Evolutionary conservation across 2,113 vertebrate genomes (phyloP), one percentile per base, ranked within the genome.

Genomic region (Paraplagusia blochii): DNA sequence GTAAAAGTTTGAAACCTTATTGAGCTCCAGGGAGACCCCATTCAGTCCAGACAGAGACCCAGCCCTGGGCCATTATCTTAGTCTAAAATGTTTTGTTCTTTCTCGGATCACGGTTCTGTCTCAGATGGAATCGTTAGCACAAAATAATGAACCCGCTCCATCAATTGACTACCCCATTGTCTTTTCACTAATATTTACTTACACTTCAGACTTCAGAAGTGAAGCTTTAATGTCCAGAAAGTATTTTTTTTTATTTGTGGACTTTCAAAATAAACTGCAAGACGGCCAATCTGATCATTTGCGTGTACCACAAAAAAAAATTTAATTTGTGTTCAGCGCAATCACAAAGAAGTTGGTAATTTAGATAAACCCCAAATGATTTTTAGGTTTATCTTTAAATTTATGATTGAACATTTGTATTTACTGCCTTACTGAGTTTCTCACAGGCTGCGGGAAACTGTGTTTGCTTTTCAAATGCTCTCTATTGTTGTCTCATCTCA

Each of bases 131-230:
- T 58, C 11, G 50, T 70, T 70, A 65, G 53, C 66, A 65, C 66
- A 34, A 74, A 87, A 87, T 85, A 83, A 87, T 87, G 85, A 83
- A 87, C 82, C 65, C 57, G 65, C 53, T 29, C 48, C 57, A 55
- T 38, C 53, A 44, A 87, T 85, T 61, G 82, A 87, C 78, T 85
- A 35, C 66, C 7, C 18, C 1, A 7, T 63, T 63, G 59, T 60
- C 44, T 65, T 63, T 77, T 66, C 45, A 56, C 44, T 43, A 44
- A 68, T 79, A 61, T 74, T 71, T 61, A 56, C 59, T 66, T 36
- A 43, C 11, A 36, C 17, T 44, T 38, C 9, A 40, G 22, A 7
- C 16, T 29, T 11, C n/a, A 43, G 14, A 17, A 36, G 11, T 11
- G 48, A 35, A 16, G 48, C 9, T 3, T 5, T 1, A 51, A 51